A percentile compares a stretch with the other conserved stretches of the same genome.
Conservation (phyloP, 2,888 invertebrate species). For the Aelia acuminata region DNA sequence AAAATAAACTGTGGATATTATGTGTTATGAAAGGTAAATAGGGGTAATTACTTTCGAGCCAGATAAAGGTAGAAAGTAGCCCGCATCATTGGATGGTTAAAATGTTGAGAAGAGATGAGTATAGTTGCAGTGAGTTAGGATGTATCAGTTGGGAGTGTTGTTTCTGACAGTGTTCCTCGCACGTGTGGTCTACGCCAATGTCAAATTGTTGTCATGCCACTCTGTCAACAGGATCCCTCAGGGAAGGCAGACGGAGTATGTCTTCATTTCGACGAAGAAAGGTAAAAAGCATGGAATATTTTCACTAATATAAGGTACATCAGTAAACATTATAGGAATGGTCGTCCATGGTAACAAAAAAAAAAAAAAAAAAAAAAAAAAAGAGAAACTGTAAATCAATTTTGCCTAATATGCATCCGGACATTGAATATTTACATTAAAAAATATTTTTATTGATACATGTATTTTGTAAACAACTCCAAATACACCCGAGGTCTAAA, state of each 20-base stretch:
- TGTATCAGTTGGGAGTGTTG: background rate
- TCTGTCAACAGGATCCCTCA: constrained; percentile 5
- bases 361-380: too few relatives aligned
- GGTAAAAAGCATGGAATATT: too few relatives aligned
- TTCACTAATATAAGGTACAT: too few relatives aligned
- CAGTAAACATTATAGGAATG: too few relatives aligned
- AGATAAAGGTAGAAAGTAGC: constrained; percentile 39
- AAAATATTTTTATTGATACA: too few relatives aligned
- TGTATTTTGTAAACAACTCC: too few relatives aligned
- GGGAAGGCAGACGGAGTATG: background rate
- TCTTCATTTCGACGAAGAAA: constrained; percentile 45
- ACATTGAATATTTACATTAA: too few relatives aligned
- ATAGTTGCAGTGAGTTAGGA: background rate
- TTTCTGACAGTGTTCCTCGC: background rate
- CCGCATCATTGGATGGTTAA: constrained; percentile 2
- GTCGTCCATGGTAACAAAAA: too few relatives aligned
- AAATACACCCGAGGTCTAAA: too few relatives aligned
- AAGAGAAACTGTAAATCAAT: too few relatives aligned
- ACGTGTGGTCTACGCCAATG: background rate
- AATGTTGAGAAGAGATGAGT: background rate
- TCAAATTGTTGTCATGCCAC: constrained; percentile 27
- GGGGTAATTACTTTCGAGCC: constrained; percentile 33
- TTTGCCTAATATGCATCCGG: too few relatives aligned
- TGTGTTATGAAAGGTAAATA: constrained; percentile 11
- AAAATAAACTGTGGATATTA: background rate